Evolutionary conservation across 2,113 vertebrate genomes (phyloP).

Genomic region (Ellobius talpinus): DNA sequence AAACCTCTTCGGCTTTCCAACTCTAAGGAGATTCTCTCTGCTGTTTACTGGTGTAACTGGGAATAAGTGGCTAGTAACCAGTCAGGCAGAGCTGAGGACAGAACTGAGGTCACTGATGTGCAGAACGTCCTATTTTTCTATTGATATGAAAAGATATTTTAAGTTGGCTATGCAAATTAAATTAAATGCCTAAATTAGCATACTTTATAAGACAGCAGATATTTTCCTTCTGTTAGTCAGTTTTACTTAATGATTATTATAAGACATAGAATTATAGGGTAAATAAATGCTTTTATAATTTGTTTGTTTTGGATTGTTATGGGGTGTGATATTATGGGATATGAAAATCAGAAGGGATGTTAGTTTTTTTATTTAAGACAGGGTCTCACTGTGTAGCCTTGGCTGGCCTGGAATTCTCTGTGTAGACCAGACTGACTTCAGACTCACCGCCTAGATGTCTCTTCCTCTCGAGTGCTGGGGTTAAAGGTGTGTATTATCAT

Average conservation of each 20-base stretch:
- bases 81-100: neutral
- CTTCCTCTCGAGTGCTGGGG: neutral
- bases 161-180: constrained; percentile 38
- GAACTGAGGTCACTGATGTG: neutral
- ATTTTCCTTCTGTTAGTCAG: constrained; percentile 39
- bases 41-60: neutral
- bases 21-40: neutral
- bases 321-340: constrained; percentile 17
- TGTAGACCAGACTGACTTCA: neutral
- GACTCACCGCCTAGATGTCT: neutral
- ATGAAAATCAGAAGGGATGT: constrained; percentile 30
- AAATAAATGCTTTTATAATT: constrained; percentile 34
- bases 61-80: neutral
- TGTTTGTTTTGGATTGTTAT: neutral
- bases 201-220: constrained; percentile 12
- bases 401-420: neutral
- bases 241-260: constrained; percentile 33
- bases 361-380: neutral
- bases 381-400: neutral
- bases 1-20: neutral
- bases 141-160: constrained; percentile 42
- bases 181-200: neutral
- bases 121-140: neutral
- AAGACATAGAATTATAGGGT: constrained; percentile 29
- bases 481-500: neutral